Conservation (phyloP, 2,888 invertebrate species). For the Bellardia bayeri region DNA sequence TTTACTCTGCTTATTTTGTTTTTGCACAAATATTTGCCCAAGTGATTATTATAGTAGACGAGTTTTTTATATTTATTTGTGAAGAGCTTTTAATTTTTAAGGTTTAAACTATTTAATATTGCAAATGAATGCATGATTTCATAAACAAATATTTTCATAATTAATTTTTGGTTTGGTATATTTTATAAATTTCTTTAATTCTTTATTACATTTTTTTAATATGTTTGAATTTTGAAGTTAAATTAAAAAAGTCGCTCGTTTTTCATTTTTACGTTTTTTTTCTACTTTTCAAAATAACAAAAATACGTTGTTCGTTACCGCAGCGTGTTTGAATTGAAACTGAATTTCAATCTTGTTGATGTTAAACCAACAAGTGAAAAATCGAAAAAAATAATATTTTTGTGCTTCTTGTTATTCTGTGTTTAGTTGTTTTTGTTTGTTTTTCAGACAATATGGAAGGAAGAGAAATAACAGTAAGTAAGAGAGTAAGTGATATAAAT, state of each 20-base stretch:
- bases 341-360: slow-evolving; percentile 64
- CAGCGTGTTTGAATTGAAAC: slow-evolving; percentile 74
- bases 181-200: not conserved
- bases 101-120: not conserved
- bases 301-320: slow-evolving; percentile 68
- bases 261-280: slow-evolving; percentile 49
- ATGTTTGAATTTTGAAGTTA: slow-evolving; percentile 1
- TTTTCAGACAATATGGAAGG: not conserved
- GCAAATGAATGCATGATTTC: no score
- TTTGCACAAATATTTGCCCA: slow-evolving; percentile 63
- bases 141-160: no score
- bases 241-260: slow-evolving; percentile 36
- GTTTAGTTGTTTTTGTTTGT: not conserved
- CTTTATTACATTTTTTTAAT: slow-evolving; percentile 41
- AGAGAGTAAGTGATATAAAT: slow-evolving; percentile 2
- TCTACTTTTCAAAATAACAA: slow-evolving; percentile 22
- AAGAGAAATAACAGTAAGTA: slow-evolving; percentile 24
- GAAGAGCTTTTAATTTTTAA: slow-evolving; percentile 28
- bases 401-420: not conserved
- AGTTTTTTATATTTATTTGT: slow-evolving; percentile 5
- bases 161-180: not conserved
- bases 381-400: not conserved
- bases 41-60: slow-evolving; percentile 47
- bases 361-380: slow-evolving; percentile 60
- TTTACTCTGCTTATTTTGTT: slow-evolving; percentile 47